Percentiles rank a stretch among this genome's conserved stretches.
Conservation (phyloP, 2,888 invertebrate species). For the Phania funesta region DNA sequence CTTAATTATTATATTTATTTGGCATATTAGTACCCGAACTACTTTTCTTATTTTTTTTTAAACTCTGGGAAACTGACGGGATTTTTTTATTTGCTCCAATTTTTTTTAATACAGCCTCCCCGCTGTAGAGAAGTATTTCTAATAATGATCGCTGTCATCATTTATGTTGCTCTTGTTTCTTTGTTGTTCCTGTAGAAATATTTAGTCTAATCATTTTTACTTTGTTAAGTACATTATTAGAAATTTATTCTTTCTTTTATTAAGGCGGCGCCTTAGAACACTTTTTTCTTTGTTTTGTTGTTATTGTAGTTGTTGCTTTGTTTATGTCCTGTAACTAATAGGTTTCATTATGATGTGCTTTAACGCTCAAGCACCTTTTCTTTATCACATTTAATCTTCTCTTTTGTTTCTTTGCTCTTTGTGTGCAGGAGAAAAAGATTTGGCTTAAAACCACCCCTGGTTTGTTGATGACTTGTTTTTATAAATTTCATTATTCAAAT, state of each 20-base stretch:
- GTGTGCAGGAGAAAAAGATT: neutral
- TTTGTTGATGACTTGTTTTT: neutral
- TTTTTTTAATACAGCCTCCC: too few species aligned
- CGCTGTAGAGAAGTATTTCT: too few species aligned
- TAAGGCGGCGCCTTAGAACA: slow-evolving; percentile 50
- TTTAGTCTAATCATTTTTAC: slow-evolving; percentile 8
- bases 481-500: slow-evolving; percentile 51
- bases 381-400: slow-evolving; percentile 31
- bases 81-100: slow-evolving; percentile 16
- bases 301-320: slow-evolving; percentile 21
- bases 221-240: neutral
- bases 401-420: neutral
- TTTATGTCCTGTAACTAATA: slow-evolving; percentile 70
- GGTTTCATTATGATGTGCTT: slow-evolving; percentile 69
- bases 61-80: neutral
- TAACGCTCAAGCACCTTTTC: slow-evolving; percentile 69
- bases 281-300: slow-evolving; percentile 35
- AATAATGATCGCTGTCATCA: slow-evolving; percentile 43
- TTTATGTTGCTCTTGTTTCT: neutral
- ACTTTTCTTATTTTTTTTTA: neutral
- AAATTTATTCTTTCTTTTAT: neutral
- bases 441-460: slow-evolving; percentile 51
- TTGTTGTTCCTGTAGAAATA: neutral
- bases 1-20: slow-evolving; percentile 22
- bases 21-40: neutral